Percentiles rank a stretch among this genome's conserved stretches.
Evolutionary conservation across 2,797 vertebrate genomes (phyloP).

Genomic region (Fratercula arctica): DNA sequence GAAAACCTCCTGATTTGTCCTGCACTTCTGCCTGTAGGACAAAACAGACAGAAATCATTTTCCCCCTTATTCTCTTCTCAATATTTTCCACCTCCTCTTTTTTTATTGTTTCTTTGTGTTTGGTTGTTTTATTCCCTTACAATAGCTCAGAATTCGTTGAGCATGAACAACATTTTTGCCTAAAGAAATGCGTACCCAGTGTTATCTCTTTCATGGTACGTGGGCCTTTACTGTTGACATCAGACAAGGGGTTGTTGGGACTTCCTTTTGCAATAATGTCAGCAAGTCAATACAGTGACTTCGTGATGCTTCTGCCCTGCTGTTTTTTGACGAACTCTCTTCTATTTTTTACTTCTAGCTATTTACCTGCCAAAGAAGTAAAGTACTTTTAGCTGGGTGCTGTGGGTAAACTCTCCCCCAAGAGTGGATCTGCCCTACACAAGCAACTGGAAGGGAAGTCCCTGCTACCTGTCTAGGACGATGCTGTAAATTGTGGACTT

Average conservation of each 20-base stretch:
- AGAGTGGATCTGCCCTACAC: not conserved
- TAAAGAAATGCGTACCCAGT: constrained; percentile 1
- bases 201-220: not conserved
- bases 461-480: not conserved
- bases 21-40: constrained; percentile 78
- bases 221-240: not conserved
- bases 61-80: not conserved
- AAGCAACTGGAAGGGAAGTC: not conserved
- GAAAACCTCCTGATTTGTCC: constrained; percentile 84
- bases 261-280: not conserved
- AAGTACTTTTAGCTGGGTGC: not conserved
- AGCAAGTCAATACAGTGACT: not conserved
- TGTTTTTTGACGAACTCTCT: not conserved
- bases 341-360: not conserved
- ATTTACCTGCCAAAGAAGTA: not conserved
- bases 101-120: not conserved
- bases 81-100: not conserved
- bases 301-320: not conserved
- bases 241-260: not conserved
- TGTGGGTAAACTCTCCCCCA: not conserved
- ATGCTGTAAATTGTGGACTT: not conserved
- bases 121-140: not conserved
- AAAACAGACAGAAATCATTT: constrained; percentile 73
- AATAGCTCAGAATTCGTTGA: not conserved
- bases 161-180: not conserved